Conservation (phyloP, 2,888 invertebrate genomes). For the Sinhomidia bicolor region DNA sequence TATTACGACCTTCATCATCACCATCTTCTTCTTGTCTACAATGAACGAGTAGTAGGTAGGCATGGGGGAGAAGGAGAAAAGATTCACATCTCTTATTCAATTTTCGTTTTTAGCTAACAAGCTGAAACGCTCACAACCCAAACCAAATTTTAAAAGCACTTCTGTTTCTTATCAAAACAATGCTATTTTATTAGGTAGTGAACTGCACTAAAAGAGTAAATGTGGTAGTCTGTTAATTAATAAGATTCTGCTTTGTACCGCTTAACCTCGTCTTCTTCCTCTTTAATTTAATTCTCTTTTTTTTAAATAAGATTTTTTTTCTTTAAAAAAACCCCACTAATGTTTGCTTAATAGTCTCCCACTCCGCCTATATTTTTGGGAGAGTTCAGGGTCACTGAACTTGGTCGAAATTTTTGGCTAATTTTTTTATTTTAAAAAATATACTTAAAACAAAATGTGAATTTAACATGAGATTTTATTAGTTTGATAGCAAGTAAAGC, state of each 20-base stretch:
- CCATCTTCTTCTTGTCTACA: neutral
- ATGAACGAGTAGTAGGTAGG: neutral
- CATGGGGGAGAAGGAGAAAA: neutral
- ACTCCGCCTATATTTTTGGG: neutral
- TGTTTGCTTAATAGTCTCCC: neutral
- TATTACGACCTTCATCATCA: conserved; percentile 11
- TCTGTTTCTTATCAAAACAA: conserved; percentile 22
- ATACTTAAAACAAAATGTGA: neutral
- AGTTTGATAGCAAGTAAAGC: neutral
- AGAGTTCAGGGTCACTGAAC: conserved; percentile 61
- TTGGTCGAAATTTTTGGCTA: conserved; percentile 29
- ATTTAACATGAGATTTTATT: conserved; percentile 5
- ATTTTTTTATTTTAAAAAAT: neutral
- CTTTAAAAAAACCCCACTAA: neutral
- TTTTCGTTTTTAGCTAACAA: neutral
- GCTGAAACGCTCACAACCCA: too few species aligned
- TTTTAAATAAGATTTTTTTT: neutral
- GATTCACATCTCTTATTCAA: conserved; percentile 10
- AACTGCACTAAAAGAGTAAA: conserved; percentile 23
- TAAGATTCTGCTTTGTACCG: neutral
- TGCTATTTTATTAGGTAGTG: neutral
- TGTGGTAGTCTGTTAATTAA: conserved; percentile 7
- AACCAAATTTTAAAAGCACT: neutral
- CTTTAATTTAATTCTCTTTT: neutral
- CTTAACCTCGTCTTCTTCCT: conserved; percentile 22